Evolutionary conservation across 2,113 vertebrate genomes (phyloP).

Genomic region (Microtus montanus): DNA sequence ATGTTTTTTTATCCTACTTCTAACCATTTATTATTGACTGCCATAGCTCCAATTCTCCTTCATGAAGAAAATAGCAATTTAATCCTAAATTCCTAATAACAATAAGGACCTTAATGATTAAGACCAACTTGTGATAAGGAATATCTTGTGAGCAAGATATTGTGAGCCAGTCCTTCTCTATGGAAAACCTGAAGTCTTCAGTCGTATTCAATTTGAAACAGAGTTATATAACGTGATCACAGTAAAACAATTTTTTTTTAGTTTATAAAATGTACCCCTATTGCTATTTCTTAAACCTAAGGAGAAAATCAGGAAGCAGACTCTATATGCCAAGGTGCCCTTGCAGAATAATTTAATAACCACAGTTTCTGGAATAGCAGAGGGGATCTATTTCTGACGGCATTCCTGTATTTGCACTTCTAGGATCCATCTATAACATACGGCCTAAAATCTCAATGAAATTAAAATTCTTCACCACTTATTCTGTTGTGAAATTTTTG

Average conservation of each 20-base stretch:
- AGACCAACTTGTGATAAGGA: neutral
- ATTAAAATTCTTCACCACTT: neutral
- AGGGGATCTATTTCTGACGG: conserved; percentile 4
- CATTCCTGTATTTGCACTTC: neutral
- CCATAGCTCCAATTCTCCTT: neutral
- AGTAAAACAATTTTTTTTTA: neutral
- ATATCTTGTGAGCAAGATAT: neutral
- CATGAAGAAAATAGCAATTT: conserved; percentile 27
- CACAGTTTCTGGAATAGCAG: conserved; percentile 45
- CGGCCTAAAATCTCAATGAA: neutral
- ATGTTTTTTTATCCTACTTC: neutral
- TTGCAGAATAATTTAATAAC: conserved; percentile 56
- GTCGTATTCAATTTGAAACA: conserved; percentile 1
- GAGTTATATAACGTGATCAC: neutral
- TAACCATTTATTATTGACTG: neutral
- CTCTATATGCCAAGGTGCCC: conserved; percentile 25
- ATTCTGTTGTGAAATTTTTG: neutral
- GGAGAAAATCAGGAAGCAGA: conserved; percentile 45
- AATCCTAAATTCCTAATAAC: neutral
- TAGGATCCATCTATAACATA: neutral
- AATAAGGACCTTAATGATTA: neutral
- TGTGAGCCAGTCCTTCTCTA: neutral
- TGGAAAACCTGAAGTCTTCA: neutral
- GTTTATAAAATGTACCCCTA: neutral
- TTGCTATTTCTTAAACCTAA: neutral